Evolutionary conservation across 2,797 vertebrate species (phyloP).

Genomic region (Microctenopoma steveboyesi): DNA sequence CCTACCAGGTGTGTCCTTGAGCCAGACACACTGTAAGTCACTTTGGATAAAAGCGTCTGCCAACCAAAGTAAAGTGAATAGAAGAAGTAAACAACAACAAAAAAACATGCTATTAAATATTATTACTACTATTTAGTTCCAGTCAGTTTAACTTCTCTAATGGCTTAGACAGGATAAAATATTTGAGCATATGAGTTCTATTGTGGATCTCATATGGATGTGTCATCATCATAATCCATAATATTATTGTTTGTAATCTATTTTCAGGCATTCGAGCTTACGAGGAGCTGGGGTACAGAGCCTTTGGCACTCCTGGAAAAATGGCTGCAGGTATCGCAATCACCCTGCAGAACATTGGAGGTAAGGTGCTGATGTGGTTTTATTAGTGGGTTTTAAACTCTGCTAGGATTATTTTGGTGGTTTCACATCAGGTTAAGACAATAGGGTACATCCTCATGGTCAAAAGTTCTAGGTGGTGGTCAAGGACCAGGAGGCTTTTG

Average conservation of each 20-base stretch:
- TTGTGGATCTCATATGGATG: constrained; percentile 9
- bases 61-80: too few relatives aligned
- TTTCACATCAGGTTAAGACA: too few relatives aligned
- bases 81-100: not conserved
- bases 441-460: too few relatives aligned
- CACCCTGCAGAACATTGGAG: constrained; percentile 95
- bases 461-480: too few relatives aligned
- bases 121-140: too few relatives aligned
- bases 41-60: too few relatives aligned
- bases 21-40: too few relatives aligned
- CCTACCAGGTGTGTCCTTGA: too few relatives aligned
- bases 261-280: constrained; percentile 92
- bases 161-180: not conserved
- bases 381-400: constrained; percentile 6
- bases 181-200: not conserved
- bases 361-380: constrained; percentile 72
- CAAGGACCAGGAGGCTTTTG: not conserved
- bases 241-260: constrained; percentile 43
- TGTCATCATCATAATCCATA: constrained; percentile 10
- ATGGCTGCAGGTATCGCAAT: constrained; percentile 93
- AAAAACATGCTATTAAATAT: too few relatives aligned
- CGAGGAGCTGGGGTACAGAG: constrained; percentile 92
- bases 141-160: constrained; percentile 4
- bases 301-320: constrained; percentile 94
- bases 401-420: not conserved